Base-by-base conservation (phyloP, 1,140 invertebrate genomes). In the Gonatopus flavifemur region DNA sequence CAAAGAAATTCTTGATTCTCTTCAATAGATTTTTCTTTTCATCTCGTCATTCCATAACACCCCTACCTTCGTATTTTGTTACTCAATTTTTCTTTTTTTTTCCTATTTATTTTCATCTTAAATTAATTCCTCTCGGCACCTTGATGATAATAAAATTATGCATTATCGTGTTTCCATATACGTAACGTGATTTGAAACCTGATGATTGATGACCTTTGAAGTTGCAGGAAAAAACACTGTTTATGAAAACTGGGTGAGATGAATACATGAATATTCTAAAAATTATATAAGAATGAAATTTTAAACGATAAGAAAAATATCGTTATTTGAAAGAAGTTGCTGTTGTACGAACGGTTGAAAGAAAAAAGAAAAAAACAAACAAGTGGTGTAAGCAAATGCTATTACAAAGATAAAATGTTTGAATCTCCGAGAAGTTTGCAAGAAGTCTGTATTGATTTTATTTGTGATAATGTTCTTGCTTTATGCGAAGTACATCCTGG, bases 401-500 rank as follows among this genome's bases (percentile, higher is more conserved):
- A 56, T 49, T 28, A 44, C 42, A 46, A 44, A 20, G 46, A 49
- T 44, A 75, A 70, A 46, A 87, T 87, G 86, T 86, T 81, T 61
- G 82, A 86, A 57, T 84, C 80, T 49, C 86, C 86, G 13, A 70
- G 64, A 63, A 79, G 81, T 49, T 78, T 89, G 30, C 84, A 87
- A 65, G 83, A 86, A 48, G 78, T 82, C 52, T 88, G 87, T 67
- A 76, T 89, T 8, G 84, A 88, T 52, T 85, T 82, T 62, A 86
- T 89, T 46, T 87, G 86, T 69, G 83, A 86, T 52, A 87, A 88
- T 70, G 76, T 89, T 31, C 68, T 79, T 38, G 76, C 77, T 16
- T 69, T 88, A n/a, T 86, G 83, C 66, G 77, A 84, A 33, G 62
- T 77, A 16, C 64, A 72, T 32, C 62, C 60, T 45, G 62, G 60